These are phyloP conservation scores for Kobus ellipsiprymnus DNA, from an alignment of 2,113 vertebrate species.

Conservation along the genomic window DNA sequence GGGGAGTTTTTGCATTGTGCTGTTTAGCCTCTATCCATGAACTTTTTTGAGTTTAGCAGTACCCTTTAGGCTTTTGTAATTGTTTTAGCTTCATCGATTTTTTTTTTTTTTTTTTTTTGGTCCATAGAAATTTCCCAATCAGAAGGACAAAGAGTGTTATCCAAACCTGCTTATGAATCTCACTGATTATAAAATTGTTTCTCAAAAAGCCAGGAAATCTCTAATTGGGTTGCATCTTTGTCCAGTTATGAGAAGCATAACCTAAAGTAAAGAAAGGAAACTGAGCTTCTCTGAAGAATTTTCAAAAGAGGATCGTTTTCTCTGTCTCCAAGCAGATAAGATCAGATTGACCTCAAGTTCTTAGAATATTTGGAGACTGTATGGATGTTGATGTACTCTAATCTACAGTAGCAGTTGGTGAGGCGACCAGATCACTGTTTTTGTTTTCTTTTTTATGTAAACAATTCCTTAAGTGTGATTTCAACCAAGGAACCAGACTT, in stretches of 20 bases:
- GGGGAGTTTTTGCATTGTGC: background rate
- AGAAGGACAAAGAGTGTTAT: background rate
- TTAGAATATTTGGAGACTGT: background rate
- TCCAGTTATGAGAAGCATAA: slow-evolving; percentile 36
- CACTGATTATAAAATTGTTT: slow-evolving; percentile 25
- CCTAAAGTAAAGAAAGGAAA: slow-evolving; percentile 42
- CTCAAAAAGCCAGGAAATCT: background rate
- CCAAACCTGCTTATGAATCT: slow-evolving; percentile 19
- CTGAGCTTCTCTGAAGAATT: slow-evolving; percentile 25
- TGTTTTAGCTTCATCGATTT: slow-evolving; percentile 20
- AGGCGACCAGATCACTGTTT: background rate
- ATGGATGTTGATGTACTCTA: background rate
- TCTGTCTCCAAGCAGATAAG: slow-evolving; percentile 38
- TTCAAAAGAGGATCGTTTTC: slow-evolving; percentile 32
- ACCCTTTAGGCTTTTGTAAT: background rate
- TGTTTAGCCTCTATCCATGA: background rate
- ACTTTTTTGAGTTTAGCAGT: slow-evolving; percentile 12
- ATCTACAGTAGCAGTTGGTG: background rate
- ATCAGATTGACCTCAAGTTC: slow-evolving; percentile 9
- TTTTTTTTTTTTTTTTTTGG: background rate
- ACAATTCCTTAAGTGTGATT: background rate
- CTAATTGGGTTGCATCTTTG: slow-evolving; percentile 30
- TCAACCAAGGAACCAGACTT: background rate
- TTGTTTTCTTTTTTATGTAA: background rate
- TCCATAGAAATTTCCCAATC: background rate